Conservation (phyloP, 2,113 vertebrate genomes). For the Antechinus stuartii region DNA sequence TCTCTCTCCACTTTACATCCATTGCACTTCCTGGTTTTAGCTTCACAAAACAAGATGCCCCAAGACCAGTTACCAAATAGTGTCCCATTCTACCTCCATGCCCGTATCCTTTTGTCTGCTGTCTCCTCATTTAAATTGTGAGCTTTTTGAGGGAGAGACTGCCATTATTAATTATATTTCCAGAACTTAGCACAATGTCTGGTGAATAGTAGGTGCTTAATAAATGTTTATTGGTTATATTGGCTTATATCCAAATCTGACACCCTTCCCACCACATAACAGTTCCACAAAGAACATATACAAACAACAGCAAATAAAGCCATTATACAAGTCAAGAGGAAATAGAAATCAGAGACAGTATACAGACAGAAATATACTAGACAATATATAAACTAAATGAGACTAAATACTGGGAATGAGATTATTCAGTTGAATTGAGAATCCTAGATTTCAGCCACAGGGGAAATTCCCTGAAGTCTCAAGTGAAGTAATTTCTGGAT, state of each 20-base stretch:
- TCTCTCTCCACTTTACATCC: neutral
- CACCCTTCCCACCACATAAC: neutral
- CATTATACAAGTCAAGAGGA: neutral
- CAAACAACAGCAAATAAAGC: neutral
- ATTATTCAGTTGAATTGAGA: neutral
- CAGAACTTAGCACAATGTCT: neutral
- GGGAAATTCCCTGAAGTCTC: neutral
- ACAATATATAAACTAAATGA: neutral
- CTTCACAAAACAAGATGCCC: neutral
- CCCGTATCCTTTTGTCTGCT: neutral
- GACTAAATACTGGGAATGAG: neutral
- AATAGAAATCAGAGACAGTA: neutral
- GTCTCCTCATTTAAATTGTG: neutral
- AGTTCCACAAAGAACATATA: neutral
- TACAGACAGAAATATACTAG: neutral
- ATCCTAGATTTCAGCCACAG: neutral
- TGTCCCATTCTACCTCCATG: neutral
- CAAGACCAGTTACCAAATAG: neutral
- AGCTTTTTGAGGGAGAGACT: neutral
- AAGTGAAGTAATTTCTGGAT: neutral
- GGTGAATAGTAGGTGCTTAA: neutral
- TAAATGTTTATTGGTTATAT: neutral
- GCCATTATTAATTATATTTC: neutral
- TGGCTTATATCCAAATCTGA: neutral
- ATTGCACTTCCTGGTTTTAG: neutral